Evolutionary conservation across 2,888 invertebrate species (phyloP).

Genomic region (Plebejus argus): DNA sequence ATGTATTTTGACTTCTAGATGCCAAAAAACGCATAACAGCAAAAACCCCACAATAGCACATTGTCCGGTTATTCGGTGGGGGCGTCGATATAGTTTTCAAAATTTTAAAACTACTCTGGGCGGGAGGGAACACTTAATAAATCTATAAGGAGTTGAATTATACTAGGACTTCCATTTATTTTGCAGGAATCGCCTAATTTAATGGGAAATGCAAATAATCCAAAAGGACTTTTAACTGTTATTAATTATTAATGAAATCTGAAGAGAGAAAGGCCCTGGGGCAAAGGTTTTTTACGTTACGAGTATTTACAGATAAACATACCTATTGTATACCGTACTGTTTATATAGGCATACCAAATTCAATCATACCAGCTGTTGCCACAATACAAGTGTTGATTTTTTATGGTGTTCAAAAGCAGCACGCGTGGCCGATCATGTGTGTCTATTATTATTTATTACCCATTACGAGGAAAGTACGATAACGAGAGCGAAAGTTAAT

Average conservation of each 20-base stretch:
- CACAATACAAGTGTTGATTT: neutral
- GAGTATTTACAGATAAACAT: neutral
- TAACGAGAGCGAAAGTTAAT: conserved; percentile 7
- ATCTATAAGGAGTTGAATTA: neutral
- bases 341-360: neutral
- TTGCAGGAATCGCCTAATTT: neutral
- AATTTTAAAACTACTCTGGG: neutral
- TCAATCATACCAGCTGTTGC: neutral
- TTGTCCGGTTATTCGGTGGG: too few relatives aligned
- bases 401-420: conserved; percentile 1
- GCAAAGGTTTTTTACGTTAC: neutral
- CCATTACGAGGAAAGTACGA: conserved; percentile 11
- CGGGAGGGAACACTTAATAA: too few relatives aligned
- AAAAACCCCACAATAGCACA: too few relatives aligned
- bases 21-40: too few relatives aligned
- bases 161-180: neutral
- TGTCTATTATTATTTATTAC: conserved; percentile 2
- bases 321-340: neutral
- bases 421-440: conserved; percentile 24
- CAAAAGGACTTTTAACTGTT: neutral
- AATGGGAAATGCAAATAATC: too few relatives aligned
- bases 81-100: too few relatives aligned
- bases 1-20: too few relatives aligned
- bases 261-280: neutral
- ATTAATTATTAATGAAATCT: neutral